phyloP scores from a whole-genome alignment of 2,113 vertebrate species.

The Dermatemys mawii region DNA sequence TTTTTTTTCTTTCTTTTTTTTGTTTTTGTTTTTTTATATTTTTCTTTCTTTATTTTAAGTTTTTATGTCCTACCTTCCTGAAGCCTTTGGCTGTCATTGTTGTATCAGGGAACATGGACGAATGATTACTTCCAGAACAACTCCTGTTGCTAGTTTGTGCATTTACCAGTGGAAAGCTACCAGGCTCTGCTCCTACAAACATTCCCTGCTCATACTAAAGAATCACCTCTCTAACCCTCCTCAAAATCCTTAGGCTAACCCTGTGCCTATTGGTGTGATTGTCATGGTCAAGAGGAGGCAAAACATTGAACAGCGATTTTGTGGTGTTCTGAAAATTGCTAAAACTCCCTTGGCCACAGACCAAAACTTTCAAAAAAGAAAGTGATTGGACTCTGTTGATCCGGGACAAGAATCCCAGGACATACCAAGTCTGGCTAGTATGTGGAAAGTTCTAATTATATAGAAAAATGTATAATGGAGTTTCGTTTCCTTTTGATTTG shows the following conservation, averaged over 20 bases:
- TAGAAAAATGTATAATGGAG: not conserved
- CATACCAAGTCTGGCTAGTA: not conserved
- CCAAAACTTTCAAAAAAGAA: not conserved
- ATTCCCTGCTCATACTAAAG: not conserved
- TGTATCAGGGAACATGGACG: not conserved
- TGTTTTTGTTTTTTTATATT: accelerated
- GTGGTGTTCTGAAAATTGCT: not conserved
- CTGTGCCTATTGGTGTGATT: accelerated
- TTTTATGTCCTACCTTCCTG: not conserved
- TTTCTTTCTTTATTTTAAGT: not conserved
- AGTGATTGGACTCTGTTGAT: not conserved
- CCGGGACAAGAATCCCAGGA: not conserved
- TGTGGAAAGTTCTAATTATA: not conserved
- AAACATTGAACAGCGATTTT: not conserved
- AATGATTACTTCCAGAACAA: not conserved
- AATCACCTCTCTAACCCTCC: not conserved
- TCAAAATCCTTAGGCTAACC: not conserved
- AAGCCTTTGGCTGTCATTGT: not conserved
- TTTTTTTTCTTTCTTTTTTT: not conserved
- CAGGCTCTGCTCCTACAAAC: not conserved
- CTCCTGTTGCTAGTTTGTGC: not conserved
- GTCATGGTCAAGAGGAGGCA: not conserved
- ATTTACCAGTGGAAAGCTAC: not conserved
- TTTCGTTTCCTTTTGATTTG: not conserved
- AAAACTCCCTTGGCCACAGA: not conserved